Conservation (phyloP, 2,888 invertebrate species). For the Hydriomena furcata region DNA sequence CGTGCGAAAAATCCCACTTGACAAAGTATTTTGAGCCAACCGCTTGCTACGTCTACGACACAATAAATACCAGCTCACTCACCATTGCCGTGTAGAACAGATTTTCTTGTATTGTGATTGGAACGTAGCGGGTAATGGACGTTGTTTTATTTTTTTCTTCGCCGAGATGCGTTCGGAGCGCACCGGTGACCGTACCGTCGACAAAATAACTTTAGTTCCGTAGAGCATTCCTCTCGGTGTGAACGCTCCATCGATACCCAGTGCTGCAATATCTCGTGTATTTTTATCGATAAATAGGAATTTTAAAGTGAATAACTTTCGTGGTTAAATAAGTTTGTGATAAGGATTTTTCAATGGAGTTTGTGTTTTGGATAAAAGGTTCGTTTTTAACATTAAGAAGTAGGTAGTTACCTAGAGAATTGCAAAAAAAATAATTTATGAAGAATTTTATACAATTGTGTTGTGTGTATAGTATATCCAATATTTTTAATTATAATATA, state of each 20-base stretch:
- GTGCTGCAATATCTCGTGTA: slow-evolving; percentile 17
- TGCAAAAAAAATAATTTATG: no score
- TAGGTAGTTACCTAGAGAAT: no score
- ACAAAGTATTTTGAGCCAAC: slow-evolving; percentile 56
- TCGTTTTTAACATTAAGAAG: neutral
- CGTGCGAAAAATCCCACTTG: slow-evolving; percentile 67
- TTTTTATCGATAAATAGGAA: slow-evolving; percentile 27
- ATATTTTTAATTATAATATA: no score
- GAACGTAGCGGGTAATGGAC: slow-evolving; percentile 51
- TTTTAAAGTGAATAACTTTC: slow-evolving; percentile 25
- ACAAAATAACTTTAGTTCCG: slow-evolving; percentile 73
- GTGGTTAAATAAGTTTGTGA: slow-evolving; percentile 15
- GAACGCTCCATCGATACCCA: slow-evolving; percentile 49
- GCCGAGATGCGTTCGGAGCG: slow-evolving; percentile 34
- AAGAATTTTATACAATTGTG: no score
- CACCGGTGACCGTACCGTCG: slow-evolving; percentile 50
- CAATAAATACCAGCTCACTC: slow-evolving; percentile 17
- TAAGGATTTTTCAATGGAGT: slow-evolving; percentile 12
- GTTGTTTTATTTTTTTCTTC: slow-evolving; percentile 40
- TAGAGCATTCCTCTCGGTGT: slow-evolving; percentile 57
- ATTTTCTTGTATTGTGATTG: neutral
- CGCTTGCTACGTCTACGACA: slow-evolving; percentile 32
- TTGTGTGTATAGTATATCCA: no score
- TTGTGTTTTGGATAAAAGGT: slow-evolving; percentile 4
- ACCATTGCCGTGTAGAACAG: slow-evolving; percentile 37